Evolutionary conservation across 2,888 invertebrate species (phyloP).

Genomic region (Folsomia candida): DNA sequence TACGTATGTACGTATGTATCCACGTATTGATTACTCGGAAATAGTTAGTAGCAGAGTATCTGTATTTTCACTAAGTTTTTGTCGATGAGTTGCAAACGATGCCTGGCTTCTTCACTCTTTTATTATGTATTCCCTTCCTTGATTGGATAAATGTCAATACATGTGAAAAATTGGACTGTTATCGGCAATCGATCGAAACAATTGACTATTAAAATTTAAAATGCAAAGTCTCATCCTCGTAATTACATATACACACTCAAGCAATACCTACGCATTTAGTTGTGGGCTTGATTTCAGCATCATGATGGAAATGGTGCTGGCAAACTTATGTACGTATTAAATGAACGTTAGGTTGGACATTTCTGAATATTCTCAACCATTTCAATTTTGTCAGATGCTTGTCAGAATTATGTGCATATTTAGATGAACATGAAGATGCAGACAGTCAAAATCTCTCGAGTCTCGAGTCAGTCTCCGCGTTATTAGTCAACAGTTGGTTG

Average conservation of each 20-base stretch:
- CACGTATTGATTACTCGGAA: neutral
- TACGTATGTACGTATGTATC: neutral
- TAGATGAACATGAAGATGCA: conserved; percentile 2
- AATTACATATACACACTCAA: neutral
- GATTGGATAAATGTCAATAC: neutral
- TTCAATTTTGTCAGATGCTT: neutral
- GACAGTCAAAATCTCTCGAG: neutral
- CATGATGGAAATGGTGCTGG: no score
- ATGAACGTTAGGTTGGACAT: neutral
- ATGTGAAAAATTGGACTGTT: no score
- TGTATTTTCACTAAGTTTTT: neutral
- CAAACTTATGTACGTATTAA: no score
- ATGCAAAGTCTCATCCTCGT: conserved; percentile 2
- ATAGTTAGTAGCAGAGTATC: neutral
- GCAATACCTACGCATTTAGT: no score
- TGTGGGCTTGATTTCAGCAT: no score
- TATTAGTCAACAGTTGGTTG: neutral
- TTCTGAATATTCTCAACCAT: neutral
- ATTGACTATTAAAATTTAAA: neutral
- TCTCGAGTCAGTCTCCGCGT: neutral
- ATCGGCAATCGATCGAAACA: conserved; percentile 4
- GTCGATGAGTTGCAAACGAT: neutral
- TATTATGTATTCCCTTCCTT: no score
- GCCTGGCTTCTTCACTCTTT: no score
- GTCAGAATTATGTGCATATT: neutral